Evolutionary conservation across 2,888 invertebrate species (phyloP).

Genomic region (Isoperla grammatica): DNA sequence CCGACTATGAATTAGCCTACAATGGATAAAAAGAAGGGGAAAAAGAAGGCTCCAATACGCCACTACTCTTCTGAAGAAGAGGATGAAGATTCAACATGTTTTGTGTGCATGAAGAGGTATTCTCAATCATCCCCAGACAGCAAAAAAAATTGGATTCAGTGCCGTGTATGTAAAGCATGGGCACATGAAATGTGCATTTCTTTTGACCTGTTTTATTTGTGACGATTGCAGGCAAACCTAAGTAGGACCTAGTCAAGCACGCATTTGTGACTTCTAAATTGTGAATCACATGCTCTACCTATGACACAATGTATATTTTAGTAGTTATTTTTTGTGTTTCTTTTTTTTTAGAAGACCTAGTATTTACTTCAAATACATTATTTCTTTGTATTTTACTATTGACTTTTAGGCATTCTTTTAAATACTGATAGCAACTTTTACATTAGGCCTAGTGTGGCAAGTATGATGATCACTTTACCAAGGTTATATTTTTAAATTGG

Average conservation of each 20-base stretch:
- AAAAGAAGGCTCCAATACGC: background rate
- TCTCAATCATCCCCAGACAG: background rate
- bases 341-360: too few species aligned
- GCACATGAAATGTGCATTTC: background rate
- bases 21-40: background rate
- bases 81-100: constrained; percentile 16
- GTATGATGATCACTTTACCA: too few species aligned
- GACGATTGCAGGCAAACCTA: background rate
- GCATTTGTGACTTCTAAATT: too few species aligned
- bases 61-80: background rate
- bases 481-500: too few species aligned
- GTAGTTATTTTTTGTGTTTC: too few species aligned
- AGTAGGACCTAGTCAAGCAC: background rate
- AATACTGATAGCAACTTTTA: too few species aligned
- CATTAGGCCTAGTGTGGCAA: too few species aligned
- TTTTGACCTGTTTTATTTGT: background rate
- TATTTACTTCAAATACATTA: too few species aligned
- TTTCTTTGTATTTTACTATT: too few species aligned
- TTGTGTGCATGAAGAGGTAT: background rate
- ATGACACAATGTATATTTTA: too few species aligned
- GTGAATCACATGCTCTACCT: too few species aligned
- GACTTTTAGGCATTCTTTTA: too few species aligned
- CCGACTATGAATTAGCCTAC: background rate
- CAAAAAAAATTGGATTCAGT: background rate
- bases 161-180: background rate